These are phyloP conservation scores for Actias luna DNA, from an alignment of 2,888 invertebrate genomes.

Conservation along the genomic window DNA sequence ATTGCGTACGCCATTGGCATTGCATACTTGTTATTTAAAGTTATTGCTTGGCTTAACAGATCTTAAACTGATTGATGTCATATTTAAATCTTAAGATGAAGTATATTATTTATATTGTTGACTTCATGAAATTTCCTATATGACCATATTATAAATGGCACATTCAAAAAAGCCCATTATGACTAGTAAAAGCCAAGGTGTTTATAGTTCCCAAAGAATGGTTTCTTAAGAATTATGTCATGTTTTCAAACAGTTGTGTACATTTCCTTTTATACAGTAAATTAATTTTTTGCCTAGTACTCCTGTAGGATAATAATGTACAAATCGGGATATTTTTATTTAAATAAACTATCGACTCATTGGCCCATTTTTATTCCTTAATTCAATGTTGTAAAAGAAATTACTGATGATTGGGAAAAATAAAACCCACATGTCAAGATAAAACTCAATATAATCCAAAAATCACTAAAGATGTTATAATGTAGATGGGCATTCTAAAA, in stretches of 20 bases:
- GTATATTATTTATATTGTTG: slow-evolving; percentile 55
- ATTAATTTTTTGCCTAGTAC: slow-evolving; percentile 36
- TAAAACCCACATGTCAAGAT: slow-evolving; percentile 43
- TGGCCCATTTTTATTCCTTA: slow-evolving; percentile 18
- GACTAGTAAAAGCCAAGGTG: slow-evolving; percentile 52
- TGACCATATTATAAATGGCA: slow-evolving; percentile 42
- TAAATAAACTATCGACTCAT: slow-evolving; percentile 60
- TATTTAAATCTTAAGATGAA: slow-evolving; percentile 66
- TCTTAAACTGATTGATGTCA: slow-evolving; percentile 57
- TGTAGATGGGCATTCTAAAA: slow-evolving; percentile 54
- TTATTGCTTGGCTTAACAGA: slow-evolving; percentile 89
- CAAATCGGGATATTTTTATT: slow-evolving; percentile 57
- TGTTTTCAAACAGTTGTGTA: slow-evolving; percentile 62
- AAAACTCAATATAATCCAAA: slow-evolving; percentile 78
- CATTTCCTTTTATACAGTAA: slow-evolving; percentile 62
- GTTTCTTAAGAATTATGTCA: slow-evolving; percentile 48
- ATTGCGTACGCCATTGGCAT: slow-evolving; percentile 91
- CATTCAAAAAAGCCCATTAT: slow-evolving; percentile 45
- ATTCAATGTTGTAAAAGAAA: not conserved
- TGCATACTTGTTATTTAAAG: slow-evolving; percentile 92
- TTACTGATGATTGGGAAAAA: slow-evolving; percentile 16
- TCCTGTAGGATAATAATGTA: slow-evolving; percentile 41
- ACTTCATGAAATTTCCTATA: slow-evolving; percentile 57
- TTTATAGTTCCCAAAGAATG: slow-evolving; percentile 44
- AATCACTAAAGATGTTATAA: slow-evolving; percentile 57